These are phyloP conservation scores for Euglossa dilemma DNA, from an alignment of 1,140 invertebrate species.

Conservation along the genomic window DNA sequence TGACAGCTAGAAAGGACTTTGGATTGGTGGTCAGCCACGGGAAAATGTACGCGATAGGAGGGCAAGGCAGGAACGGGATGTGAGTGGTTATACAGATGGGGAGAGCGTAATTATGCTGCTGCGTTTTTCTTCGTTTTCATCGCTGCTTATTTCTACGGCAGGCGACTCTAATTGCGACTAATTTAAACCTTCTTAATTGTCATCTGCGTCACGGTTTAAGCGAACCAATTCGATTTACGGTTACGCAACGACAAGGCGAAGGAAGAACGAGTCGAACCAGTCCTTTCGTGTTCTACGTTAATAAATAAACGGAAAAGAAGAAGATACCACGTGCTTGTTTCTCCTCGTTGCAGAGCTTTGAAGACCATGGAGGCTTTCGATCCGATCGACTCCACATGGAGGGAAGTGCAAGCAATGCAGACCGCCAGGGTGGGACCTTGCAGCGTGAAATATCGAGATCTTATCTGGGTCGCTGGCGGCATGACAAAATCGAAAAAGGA, in stretches of 20 bases:
- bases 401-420: slow-evolving; percentile 82
- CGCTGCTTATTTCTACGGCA: slow-evolving; percentile 23
- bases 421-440: slow-evolving; percentile 84
- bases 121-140: slow-evolving; percentile 36
- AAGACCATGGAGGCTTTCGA: slow-evolving; percentile 84
- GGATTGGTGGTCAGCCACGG: slow-evolving; percentile 83
- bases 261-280: too few species aligned
- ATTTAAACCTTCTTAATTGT: slow-evolving; percentile 1
- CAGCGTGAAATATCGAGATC: slow-evolving; percentile 83
- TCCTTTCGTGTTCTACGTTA: background rate
- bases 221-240: background rate
- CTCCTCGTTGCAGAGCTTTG: slow-evolving; percentile 60
- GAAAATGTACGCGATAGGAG: slow-evolving; percentile 85
- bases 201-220: background rate
- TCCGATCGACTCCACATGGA: slow-evolving; percentile 82
- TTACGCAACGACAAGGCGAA: background rate
- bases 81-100: slow-evolving; percentile 64
- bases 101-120: slow-evolving; percentile 24
- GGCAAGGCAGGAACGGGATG: slow-evolving; percentile 85
- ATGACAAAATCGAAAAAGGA: slow-evolving; percentile 83
- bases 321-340: background rate
- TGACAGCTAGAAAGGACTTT: slow-evolving; percentile 84
- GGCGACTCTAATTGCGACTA: slow-evolving; percentile 5
- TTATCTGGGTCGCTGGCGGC: slow-evolving; percentile 87
- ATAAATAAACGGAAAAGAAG: background rate